Base-by-base conservation (phyloP, 2,113 vertebrate genomes). In the Perca flavescens region DNA sequence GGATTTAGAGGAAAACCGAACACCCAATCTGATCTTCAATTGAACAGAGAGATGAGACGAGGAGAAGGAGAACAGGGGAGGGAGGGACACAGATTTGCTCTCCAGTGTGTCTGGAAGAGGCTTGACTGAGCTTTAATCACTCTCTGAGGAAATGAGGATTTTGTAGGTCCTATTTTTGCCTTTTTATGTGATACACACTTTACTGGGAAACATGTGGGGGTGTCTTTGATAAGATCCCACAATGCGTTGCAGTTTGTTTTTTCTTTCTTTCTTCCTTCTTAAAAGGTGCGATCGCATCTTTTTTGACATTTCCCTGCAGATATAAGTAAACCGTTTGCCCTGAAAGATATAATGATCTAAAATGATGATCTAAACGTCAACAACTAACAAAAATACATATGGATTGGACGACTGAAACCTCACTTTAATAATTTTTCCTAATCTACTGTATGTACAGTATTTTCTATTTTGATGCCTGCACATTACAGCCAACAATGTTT, bases 1-100 rank as follows among this genome's bases (percentile, higher is more conserved):
- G 94, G 94, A 95, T 95, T 93, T 87, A 75, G 85, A 87, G 64
- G 83, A 88, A 90, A 93, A 88, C 88, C 63, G 87, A 91, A 92
- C 88, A 91, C 75, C 86, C 89, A 92, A 94, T 94, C 94, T 93
- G 93, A 93, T 95, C 91, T 90, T 80, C 88, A 91, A 92, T 94
- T 93, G 83, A 83, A 86, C 74, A 57, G 63, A 78, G 86, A 82
- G 86, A 89, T 86, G 84, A 77, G 85, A 90, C 73, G 72, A 80
- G 83, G 74, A 84, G 79, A 76, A 84, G 65, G 78, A 63, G 84
- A 69, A 21, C 5, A 5, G 67, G 64, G n/a, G 76, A 54, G 15
- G 34, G 10, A 4, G 60, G 67, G 86, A 75, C 77, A 81, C 66
- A 80, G 75, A 90, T 86, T 92, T 88, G 74, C 88, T 89, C 88